A percentile compares a stretch with the other conserved stretches of the same genome.
phyloP scores from a whole-genome alignment of 2,888 invertebrate genomes.

The Chloroclystis v-ata region DNA sequence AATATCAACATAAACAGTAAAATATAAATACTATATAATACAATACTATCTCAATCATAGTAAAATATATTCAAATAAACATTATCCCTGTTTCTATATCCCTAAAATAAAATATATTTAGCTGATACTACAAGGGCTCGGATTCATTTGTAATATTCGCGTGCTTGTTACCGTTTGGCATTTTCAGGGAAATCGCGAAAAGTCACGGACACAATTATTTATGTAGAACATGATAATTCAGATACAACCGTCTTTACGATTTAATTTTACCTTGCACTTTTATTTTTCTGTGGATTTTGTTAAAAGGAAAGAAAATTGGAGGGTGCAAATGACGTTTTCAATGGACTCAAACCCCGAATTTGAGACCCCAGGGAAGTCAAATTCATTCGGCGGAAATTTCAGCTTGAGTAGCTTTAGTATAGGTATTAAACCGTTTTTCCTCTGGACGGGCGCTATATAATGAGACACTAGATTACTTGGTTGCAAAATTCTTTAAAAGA shows the following conservation, averaged over 20 bases:
- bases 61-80: no score
- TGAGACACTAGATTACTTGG: no score
- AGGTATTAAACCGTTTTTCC: no score
- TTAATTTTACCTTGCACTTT: conserved; percentile 10
- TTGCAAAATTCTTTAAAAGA: no score
- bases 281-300: background rate
- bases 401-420: background rate
- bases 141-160: conserved; percentile 1
- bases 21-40: no score
- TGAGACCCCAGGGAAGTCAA: conserved; percentile 26
- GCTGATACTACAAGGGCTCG: background rate
- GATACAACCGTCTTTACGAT: conserved; percentile 11
- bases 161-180: conserved; percentile 8
- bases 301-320: conserved; percentile 16
- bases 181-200: conserved; percentile 10
- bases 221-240: conserved; percentile 11
- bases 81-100: no score
- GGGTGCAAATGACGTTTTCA: conserved; percentile 28
- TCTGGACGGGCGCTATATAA: no score
- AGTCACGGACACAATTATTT: conserved; percentile 10
- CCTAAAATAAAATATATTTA: background rate
- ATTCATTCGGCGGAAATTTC: conserved; percentile 19
- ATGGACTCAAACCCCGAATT: conserved; percentile 27
- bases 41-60: no score
- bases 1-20: no score